A percentile compares a stretch with the other conserved stretches of the same genome.
phyloP scores from a whole-genome alignment of 2,797 vertebrate species.

The Silurus aristotelis region DNA sequence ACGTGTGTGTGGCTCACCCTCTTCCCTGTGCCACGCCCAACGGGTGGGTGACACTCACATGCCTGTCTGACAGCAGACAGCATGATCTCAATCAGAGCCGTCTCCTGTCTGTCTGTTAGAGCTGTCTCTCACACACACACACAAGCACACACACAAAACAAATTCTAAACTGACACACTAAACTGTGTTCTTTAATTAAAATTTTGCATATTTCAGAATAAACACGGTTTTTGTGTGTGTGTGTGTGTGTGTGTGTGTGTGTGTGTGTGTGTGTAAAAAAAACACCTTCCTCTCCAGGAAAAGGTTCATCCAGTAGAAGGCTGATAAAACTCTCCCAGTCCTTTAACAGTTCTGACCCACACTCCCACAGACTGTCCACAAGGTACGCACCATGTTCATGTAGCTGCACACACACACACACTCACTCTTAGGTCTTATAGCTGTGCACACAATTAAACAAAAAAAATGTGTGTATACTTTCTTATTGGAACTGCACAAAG shows the following conservation, averaged over 20 bases:
- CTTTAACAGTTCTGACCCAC: slow-evolving; percentile 85
- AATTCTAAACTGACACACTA: not conserved
- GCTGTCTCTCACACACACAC: slow-evolving; percentile 67
- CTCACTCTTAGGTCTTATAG: not conserved
- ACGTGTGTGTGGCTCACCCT: slow-evolving; percentile 72
- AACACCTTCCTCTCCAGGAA: slow-evolving; percentile 86
- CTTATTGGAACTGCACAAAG: not conserved
- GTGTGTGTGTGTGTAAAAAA: not conserved
- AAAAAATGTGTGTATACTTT: not conserved
- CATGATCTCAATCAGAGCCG: slow-evolving; percentile 88
- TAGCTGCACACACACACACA: slow-evolving; percentile 67
- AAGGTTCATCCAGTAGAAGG: slow-evolving; percentile 83
- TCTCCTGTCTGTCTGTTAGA: slow-evolving; percentile 84
- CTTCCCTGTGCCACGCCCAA: slow-evolving; percentile 85
- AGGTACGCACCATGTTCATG: slow-evolving; percentile 88
- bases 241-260: not conserved
- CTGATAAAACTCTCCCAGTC: slow-evolving; percentile 92
- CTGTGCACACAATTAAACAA: not conserved
- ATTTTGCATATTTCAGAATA: not conserved
- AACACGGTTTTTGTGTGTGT: not conserved
- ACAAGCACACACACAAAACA: not conserved
- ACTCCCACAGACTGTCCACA: slow-evolving; percentile 91
- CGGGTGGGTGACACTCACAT: slow-evolving; percentile 85
- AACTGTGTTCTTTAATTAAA: not conserved
- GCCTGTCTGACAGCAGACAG: slow-evolving; percentile 87